phyloP scores from a whole-genome alignment of 2,888 invertebrate species.

The Thyatira batis region DNA sequence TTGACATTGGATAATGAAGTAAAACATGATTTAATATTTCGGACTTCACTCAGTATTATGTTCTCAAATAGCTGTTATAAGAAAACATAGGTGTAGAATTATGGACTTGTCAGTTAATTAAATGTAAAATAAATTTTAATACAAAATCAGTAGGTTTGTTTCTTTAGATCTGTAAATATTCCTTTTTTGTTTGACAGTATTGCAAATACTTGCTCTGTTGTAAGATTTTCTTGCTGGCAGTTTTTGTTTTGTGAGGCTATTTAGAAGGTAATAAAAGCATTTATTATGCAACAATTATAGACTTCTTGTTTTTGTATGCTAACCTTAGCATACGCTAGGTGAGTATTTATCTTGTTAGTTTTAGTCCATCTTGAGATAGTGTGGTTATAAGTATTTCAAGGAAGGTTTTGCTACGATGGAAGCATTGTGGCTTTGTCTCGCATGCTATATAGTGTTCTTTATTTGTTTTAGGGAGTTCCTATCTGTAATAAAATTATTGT shows the following conservation, averaged over 20 bases:
- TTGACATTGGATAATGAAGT: conserved; percentile 53
- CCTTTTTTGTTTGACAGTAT: conserved; percentile 40
- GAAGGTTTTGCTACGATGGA: too few relatives aligned
- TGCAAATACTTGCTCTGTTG: conserved; percentile 6
- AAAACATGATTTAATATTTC: conserved; percentile 60
- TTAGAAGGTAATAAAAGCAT: background rate
- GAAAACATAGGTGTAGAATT: conserved; percentile 59
- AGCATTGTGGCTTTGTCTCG: too few relatives aligned
- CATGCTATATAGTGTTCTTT: too few relatives aligned
- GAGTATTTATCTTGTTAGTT: too few relatives aligned
- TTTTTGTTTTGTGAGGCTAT: background rate
- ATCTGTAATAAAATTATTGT: too few relatives aligned
- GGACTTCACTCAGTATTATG: conserved; percentile 78
- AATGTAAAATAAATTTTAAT: conserved; percentile 74
- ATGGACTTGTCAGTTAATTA: conserved; percentile 66
- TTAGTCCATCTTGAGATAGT: too few relatives aligned
- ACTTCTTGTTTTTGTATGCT: background rate
- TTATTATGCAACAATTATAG: background rate
- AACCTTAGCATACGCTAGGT: too few relatives aligned
- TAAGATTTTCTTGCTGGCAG: conserved; percentile 1
- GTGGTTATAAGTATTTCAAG: too few relatives aligned
- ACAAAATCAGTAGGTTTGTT: conserved; percentile 76
- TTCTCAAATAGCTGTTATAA: conserved; percentile 73
- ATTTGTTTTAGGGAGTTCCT: too few relatives aligned
- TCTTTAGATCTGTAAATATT: conserved; percentile 76